These are phyloP conservation scores for Trichopoda pennipes DNA, from an alignment of 2,888 invertebrate species.

Conservation along the genomic window DNA sequence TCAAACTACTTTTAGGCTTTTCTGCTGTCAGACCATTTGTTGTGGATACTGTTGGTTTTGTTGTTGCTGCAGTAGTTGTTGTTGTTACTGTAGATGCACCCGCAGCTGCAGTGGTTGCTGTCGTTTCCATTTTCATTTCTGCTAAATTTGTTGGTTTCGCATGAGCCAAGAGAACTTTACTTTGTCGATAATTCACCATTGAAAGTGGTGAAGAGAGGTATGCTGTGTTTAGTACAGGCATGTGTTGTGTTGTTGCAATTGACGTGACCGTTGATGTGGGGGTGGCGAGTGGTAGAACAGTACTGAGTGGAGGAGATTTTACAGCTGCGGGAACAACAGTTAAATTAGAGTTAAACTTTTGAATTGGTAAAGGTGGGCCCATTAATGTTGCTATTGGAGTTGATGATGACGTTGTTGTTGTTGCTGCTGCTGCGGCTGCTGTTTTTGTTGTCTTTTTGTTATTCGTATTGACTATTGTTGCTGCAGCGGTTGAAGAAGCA, in stretches of 20 bases:
- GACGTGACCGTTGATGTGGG: constrained; percentile 14
- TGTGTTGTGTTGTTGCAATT: constrained; percentile 2
- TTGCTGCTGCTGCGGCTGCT: constrained; percentile 13
- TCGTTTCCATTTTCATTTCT: constrained; percentile 45
- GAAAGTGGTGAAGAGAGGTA: constrained; percentile 59
- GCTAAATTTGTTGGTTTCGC: constrained; percentile 49
- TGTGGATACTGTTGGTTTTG: constrained; percentile 27
- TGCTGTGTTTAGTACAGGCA: constrained; percentile 41
- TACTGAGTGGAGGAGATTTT: constrained; percentile 64
- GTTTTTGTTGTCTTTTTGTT: constrained; percentile 10
- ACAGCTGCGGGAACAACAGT: constrained; percentile 73
- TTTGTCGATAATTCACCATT: constrained; percentile 57
- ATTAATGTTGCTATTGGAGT: constrained; percentile 76
- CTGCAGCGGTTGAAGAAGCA: constrained; percentile 69
- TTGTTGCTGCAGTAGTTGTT: neutral
- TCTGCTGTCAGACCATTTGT: constrained; percentile 64
- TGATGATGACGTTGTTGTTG: constrained; percentile 14
- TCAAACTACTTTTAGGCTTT: constrained; percentile 74
- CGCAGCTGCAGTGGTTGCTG: constrained; percentile 4
- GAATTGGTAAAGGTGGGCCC: constrained; percentile 83
- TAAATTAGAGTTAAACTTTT: constrained; percentile 79
- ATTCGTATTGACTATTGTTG: constrained; percentile 32
- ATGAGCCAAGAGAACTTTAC: constrained; percentile 60
- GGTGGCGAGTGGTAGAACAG: constrained; percentile 12
- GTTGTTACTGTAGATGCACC: neutral